Conservation (phyloP, 2,888 invertebrate genomes). For the Sturmia bella region DNA sequence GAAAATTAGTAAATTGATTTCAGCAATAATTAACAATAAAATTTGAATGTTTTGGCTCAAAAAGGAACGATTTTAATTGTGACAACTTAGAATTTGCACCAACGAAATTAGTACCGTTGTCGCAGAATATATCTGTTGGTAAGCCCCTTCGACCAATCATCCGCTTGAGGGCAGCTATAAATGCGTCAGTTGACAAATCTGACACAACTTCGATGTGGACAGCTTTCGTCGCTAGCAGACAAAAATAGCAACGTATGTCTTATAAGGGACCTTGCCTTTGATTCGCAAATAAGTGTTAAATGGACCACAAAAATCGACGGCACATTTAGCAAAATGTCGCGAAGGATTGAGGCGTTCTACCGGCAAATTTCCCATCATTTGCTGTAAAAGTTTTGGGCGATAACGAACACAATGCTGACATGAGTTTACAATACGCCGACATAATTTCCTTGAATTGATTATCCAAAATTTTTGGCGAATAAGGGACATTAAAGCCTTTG, state of each 20-base stretch:
- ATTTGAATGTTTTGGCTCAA: background rate
- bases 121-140: background rate
- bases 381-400: too few relatives aligned
- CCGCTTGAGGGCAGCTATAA: too few relatives aligned
- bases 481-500: background rate
- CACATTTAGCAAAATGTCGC: background rate
- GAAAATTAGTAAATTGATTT: background rate
- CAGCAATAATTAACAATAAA: too few relatives aligned
- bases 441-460: background rate
- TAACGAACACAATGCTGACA: too few relatives aligned
- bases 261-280: too few relatives aligned
- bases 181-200: too few relatives aligned
- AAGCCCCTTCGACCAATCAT: background rate
- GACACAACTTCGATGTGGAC: background rate
- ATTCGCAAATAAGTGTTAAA: background rate
- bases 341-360: background rate
- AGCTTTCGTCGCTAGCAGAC: background rate
- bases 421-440: background rate
- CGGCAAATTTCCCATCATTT: background rate
- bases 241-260: too few relatives aligned
- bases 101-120: background rate
- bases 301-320: background rate
- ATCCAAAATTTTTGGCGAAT: too few relatives aligned
- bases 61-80: constrained; percentile 19
- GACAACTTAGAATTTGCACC: constrained; percentile 10